phyloP scores from a whole-genome alignment of 2,888 invertebrate species.

The Cryptus armator region DNA sequence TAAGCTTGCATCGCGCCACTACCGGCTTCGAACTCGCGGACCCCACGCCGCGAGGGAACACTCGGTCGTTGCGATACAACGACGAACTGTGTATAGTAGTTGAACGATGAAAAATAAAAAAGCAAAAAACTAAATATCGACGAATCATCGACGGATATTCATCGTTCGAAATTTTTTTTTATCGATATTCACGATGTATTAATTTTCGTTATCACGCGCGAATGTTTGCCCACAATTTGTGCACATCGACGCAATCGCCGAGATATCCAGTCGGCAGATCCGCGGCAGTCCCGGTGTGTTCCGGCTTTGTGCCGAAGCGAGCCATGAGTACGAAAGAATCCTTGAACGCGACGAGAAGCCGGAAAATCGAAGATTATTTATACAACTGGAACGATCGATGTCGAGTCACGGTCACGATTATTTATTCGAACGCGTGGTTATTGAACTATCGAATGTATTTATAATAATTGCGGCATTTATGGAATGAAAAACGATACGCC shows the following conservation, averaged over 20 bases:
- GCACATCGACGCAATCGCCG: constrained; percentile 16
- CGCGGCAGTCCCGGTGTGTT: neutral
- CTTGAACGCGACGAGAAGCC: constrained; percentile 1
- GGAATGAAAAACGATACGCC: constrained; percentile 44
- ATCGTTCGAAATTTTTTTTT: neutral
- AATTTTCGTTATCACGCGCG: neutral
- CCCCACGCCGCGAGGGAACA: constrained; percentile 36
- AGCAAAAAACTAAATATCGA: neutral
- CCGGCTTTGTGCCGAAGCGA: constrained; percentile 33
- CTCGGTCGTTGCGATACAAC: neutral
- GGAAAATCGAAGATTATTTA: neutral
- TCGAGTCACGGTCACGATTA: neutral
- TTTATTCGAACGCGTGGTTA: neutral
- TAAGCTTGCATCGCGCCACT: constrained; percentile 53
- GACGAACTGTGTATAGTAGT: neutral
- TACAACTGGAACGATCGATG: constrained; percentile 3
- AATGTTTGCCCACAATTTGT: neutral
- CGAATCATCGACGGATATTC: constrained; percentile 19
- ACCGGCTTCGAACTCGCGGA: constrained; percentile 50
- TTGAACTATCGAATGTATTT: constrained; percentile 21
- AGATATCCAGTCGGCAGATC: constrained; percentile 24
- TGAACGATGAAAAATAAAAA: neutral
- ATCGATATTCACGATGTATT: neutral
- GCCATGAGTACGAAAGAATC: constrained; percentile 26
- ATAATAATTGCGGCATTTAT: constrained; percentile 13